These are phyloP conservation scores for Chrysolina americana DNA, from an alignment of 2,888 invertebrate species.

Conservation along the genomic window DNA sequence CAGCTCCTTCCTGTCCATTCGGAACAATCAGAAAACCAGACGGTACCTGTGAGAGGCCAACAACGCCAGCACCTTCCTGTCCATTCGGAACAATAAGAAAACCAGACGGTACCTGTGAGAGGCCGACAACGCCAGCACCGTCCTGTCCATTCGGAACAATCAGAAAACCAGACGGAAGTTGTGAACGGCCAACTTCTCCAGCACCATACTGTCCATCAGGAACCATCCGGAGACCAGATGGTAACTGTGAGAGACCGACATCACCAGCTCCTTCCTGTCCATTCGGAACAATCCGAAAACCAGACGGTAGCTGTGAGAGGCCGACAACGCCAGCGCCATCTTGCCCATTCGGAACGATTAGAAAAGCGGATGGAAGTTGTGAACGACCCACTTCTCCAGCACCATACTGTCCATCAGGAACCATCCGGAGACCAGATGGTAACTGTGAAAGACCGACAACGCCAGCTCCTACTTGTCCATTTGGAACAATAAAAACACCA, in stretches of 20 bases:
- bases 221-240: constrained; percentile 31
- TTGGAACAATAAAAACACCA: constrained; percentile 31
- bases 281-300: constrained; percentile 31
- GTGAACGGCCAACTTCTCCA: constrained; percentile 36
- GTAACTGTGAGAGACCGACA: constrained; percentile 29
- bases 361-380: constrained; percentile 36
- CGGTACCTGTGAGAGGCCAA: constrained; percentile 33
- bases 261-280: constrained; percentile 38
- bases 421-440: constrained; percentile 32
- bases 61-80: constrained; percentile 22
- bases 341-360: constrained; percentile 41
- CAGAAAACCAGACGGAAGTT: constrained; percentile 38
- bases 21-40: constrained; percentile 33
- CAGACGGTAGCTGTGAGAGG: constrained; percentile 39
- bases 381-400: constrained; percentile 29
- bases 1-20: constrained; percentile 29
- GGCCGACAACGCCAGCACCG: constrained; percentile 23
- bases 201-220: constrained; percentile 36
- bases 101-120: constrained; percentile 39
- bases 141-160: constrained; percentile 41
- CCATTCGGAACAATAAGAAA: constrained; percentile 36
- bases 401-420: constrained; percentile 40
- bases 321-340: constrained; percentile 37
- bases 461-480: constrained; percentile 38
- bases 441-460: constrained; percentile 40